phyloP scores from a whole-genome alignment of 1,140 invertebrate species.

The Acromyrmex echinatior region DNA sequence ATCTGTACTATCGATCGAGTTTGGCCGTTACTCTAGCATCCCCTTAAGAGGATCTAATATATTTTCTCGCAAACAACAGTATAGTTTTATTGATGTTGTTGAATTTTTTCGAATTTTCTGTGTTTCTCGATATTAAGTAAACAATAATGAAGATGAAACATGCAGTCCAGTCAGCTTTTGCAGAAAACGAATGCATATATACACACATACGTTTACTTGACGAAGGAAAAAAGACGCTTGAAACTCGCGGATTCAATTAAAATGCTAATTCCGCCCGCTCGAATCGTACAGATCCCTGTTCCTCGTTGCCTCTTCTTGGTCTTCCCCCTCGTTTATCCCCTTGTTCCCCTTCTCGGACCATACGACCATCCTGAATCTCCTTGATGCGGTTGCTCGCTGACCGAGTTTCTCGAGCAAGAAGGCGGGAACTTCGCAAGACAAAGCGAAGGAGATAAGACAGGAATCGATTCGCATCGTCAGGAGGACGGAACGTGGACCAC shows the following conservation, averaged over 20 bases:
- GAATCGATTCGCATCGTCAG: conserved; percentile 46
- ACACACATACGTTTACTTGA: neutral
- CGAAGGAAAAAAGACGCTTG: conserved; percentile 55
- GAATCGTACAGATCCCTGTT: neutral
- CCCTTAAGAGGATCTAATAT: neutral
- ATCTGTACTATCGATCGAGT: no score
- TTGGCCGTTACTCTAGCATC: no score
- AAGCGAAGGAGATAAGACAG: conserved; percentile 53
- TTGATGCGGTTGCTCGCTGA: conserved; percentile 44
- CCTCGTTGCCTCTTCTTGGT: conserved; percentile 25
- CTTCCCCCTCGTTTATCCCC: neutral
- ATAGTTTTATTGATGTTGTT: neutral
- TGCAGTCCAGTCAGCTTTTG: neutral
- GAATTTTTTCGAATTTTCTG: neutral
- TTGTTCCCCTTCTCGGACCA: neutral
- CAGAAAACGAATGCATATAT: neutral
- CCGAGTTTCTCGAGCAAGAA: conserved; percentile 54
- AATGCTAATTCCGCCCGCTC: conserved; percentile 68
- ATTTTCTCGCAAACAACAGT: neutral
- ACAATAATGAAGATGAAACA: neutral
- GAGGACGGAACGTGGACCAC: conserved; percentile 32
- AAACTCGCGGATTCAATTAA: conserved; percentile 71
- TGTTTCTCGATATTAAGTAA: neutral
- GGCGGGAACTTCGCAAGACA: conserved; percentile 48
- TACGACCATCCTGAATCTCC: conserved; percentile 15